Percentiles rank a stretch among this genome's conserved stretches.
Conservation (phyloP, 2,113 vertebrate species). For the Salminus brasiliensis region DNA sequence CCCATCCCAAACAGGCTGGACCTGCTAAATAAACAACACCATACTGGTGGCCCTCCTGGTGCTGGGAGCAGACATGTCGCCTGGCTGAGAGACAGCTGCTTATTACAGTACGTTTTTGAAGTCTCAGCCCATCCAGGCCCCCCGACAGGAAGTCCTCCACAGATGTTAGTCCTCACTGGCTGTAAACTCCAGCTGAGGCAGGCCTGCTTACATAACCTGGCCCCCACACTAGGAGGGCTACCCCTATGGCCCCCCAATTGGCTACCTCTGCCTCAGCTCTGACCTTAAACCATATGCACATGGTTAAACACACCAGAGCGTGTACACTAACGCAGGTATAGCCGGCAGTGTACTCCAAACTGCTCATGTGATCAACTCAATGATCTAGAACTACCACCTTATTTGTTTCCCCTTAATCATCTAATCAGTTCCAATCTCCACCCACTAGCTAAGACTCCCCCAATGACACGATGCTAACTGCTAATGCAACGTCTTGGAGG, state of each 20-base stretch:
- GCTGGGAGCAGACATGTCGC: neutral
- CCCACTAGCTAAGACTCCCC: no score
- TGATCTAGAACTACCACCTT: no score
- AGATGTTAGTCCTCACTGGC: slow-evolving; percentile 60
- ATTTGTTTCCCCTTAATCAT: no score
- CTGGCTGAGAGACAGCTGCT: slow-evolving; percentile 48
- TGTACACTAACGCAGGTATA: neutral
- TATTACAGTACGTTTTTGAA: slow-evolving; percentile 30
- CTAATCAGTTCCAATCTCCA: no score
- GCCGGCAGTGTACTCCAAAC: no score
- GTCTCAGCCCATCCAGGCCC: neutral
- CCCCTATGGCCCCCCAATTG: slow-evolving; percentile 31
- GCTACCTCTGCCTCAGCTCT: neutral
- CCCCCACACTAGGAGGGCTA: slow-evolving; percentile 12
- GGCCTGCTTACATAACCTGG: slow-evolving; percentile 57
- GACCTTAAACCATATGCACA: slow-evolving; percentile 4
- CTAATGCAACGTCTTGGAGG: no score
- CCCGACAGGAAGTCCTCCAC: slow-evolving; percentile 48
- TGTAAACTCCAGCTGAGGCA: slow-evolving; percentile 54
- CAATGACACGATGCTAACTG: no score
- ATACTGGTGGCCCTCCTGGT: neutral
- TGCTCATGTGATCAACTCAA: no score
- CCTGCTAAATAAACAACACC: neutral
- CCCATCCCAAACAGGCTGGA: neutral
- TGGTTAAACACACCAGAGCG: neutral